Evolutionary conservation across 2,888 invertebrate species (phyloP).

Genomic region (Steinernema hermaphroditum): DNA sequence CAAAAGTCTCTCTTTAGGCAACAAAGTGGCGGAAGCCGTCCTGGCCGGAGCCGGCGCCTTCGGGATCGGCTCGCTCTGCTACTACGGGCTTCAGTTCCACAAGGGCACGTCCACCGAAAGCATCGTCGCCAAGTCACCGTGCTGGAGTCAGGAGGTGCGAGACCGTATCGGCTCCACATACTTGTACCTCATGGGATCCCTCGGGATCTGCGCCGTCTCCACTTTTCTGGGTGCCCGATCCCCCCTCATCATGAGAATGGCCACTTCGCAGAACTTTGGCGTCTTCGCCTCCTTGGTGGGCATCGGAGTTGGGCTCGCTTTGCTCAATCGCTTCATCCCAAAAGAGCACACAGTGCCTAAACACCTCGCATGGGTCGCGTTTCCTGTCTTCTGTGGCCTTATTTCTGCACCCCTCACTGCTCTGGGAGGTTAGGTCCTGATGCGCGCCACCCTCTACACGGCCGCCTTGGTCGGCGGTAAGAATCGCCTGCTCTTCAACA

Average conservation of each 20-base stretch:
- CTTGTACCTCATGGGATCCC: constrained; percentile 85
- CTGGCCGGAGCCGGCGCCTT: too few relatives aligned
- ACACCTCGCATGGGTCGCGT: constrained; percentile 59
- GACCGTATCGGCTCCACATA: constrained; percentile 87
- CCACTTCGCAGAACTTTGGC: constrained; percentile 79
- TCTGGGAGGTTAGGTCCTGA: constrained; percentile 85
- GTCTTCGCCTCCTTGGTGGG: constrained; percentile 78
- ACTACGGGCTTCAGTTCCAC: constrained; percentile 93
- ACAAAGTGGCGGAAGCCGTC: too few relatives aligned
- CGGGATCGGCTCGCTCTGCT: constrained; percentile 88
- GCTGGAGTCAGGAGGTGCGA: constrained; percentile 92
- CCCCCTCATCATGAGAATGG: constrained; percentile 80
- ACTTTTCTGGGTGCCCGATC: constrained; percentile 82
- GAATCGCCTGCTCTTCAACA: constrained; percentile 78
- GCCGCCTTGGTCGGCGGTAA: constrained; percentile 85
- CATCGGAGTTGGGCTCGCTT: constrained; percentile 87
- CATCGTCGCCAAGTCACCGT: constrained; percentile 79
- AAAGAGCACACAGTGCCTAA: constrained; percentile 73
- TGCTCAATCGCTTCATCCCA: constrained; percentile 79
- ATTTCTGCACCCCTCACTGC: constrained; percentile 87
- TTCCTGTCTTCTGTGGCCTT: constrained; percentile 55
- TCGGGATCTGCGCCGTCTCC: constrained; percentile 80
- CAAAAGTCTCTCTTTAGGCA: too few relatives aligned
- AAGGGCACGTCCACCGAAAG: constrained; percentile 80
- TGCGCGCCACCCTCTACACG: constrained; percentile 89